A percentile compares a stretch with the other conserved stretches of the same genome.
Conservation (phyloP, 53 echinoderm and acorn worm genomes). For the Echinarachnius parma region DNA sequence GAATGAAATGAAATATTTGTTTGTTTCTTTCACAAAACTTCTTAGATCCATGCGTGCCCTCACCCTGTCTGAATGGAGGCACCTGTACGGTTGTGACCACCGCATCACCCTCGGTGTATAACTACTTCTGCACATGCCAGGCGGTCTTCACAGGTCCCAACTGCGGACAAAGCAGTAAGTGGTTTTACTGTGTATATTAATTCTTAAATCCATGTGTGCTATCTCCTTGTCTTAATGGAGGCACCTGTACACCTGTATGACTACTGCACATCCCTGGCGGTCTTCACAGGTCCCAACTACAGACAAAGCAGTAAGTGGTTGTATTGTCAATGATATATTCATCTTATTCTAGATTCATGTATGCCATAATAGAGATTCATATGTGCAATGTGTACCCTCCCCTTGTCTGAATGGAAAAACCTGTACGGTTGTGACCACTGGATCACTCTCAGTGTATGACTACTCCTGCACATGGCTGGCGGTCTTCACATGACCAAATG, state of each 20-base stretch:
- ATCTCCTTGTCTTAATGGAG: too few relatives aligned
- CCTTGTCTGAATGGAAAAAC: slow-evolving; percentile 29
- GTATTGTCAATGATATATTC: too few relatives aligned
- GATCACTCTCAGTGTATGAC: neutral
- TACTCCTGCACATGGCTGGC: slow-evolving; percentile 38
- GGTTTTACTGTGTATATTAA: too few relatives aligned
- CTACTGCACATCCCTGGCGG: too few relatives aligned
- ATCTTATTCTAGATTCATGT: too few relatives aligned
- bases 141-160: slow-evolving; percentile 16
- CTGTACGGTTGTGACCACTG: neutral
- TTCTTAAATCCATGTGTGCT: slow-evolving; percentile 37
- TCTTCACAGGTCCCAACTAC: too few relatives aligned
- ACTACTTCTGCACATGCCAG: slow-evolving; percentile 43
- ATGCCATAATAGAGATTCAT: too few relatives aligned
- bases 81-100: neutral
- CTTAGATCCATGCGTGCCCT: slow-evolving; percentile 44
- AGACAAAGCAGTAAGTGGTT: too few relatives aligned
- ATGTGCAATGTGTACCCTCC: too few relatives aligned
- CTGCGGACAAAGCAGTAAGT: slow-evolving; percentile 46
- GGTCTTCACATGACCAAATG: slow-evolving; percentile 31
- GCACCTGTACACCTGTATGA: too few relatives aligned
- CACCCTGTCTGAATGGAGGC: slow-evolving; percentile 33
- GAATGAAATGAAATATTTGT: too few relatives aligned
- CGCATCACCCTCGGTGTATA: neutral
- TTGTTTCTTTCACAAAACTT: neutral